phyloP scores from a whole-genome alignment of 2,797 vertebrate species.

The Steatocranus sp. region DNA sequence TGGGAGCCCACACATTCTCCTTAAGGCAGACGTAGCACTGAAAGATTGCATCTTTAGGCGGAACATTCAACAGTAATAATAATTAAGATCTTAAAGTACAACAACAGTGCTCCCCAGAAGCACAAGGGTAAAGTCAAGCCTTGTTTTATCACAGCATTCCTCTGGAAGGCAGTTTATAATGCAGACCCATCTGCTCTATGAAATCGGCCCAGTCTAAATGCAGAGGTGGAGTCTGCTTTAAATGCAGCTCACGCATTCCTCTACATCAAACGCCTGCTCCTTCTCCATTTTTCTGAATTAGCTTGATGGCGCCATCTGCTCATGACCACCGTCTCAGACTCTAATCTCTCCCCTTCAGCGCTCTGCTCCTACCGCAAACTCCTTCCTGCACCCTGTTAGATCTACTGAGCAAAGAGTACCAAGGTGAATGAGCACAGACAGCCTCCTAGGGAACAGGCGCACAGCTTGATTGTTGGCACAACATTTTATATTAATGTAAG shows the following conservation, averaged over 20 bases:
- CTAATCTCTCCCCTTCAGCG: slow-evolving; percentile 73
- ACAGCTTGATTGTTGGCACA: not conserved
- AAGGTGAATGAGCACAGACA: slow-evolving; percentile 39
- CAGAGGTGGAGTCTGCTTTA: slow-evolving; percentile 75
- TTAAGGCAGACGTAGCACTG: not conserved
- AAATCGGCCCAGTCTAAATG: slow-evolving; percentile 69
- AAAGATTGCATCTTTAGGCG: slow-evolving; percentile 9
- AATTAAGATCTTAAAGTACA: slow-evolving; percentile 37
- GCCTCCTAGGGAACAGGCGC: slow-evolving; percentile 2
- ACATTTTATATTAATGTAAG: not conserved
- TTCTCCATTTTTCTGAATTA: slow-evolving; percentile 92
- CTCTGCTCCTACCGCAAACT: slow-evolving; percentile 40
- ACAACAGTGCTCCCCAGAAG: slow-evolving; percentile 34
- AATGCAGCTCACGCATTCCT: slow-evolving; percentile 81
- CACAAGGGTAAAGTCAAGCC: slow-evolving; percentile 51
- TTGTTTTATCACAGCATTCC: slow-evolving; percentile 76
- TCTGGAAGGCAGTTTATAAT: slow-evolving; percentile 85
- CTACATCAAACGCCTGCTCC: slow-evolving; percentile 83
- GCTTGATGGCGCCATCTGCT: slow-evolving; percentile 91
- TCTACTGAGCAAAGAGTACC: slow-evolving; percentile 33
- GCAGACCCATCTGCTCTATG: slow-evolving; percentile 84
- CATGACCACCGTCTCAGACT: slow-evolving; percentile 75
- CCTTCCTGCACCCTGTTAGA: slow-evolving; percentile 19
- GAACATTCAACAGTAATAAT: slow-evolving; percentile 42
- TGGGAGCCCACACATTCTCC: not conserved